Evolutionary conservation across 2,888 invertebrate species (phyloP).

Genomic region (Lepetodrilus schrolli): DNA sequence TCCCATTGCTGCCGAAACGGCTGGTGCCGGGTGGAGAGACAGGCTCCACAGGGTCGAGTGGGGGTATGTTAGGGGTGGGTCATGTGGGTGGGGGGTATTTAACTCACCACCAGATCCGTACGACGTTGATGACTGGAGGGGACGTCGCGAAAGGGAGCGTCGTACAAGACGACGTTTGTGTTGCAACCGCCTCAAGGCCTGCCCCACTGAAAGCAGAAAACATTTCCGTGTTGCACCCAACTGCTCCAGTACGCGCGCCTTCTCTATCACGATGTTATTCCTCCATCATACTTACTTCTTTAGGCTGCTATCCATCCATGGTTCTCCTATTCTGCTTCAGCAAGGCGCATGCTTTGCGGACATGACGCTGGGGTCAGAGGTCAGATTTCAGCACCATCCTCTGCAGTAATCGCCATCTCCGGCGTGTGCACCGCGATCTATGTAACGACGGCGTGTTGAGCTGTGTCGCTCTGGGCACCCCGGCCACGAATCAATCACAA

Average conservation of each 20-base stretch:
- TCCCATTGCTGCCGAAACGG: too few species aligned
- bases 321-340: background rate
- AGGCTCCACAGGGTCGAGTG: too few species aligned
- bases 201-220: slow-evolving; percentile 32
- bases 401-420: background rate
- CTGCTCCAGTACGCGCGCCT: too few species aligned
- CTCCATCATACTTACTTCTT: slow-evolving; percentile 7
- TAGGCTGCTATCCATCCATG: background rate
- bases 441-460: background rate
- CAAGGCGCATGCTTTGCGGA: slow-evolving; percentile 17
- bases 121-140: slow-evolving; percentile 29
- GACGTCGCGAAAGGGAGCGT: slow-evolving; percentile 24
- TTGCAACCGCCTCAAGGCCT: slow-evolving; percentile 24
- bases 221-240: too few species aligned
- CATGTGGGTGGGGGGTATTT: background rate
- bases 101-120: slow-evolving; percentile 34
- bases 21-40: too few species aligned
- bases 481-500: background rate
- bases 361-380: slow-evolving; percentile 18
- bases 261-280: background rate
- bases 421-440: background rate
- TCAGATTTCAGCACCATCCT: slow-evolving; percentile 1
- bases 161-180: slow-evolving; percentile 22
- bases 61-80: background rate
- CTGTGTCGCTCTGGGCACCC: background rate